A percentile compares a stretch with the other conserved stretches of the same genome.
These are phyloP conservation scores for Aphis craccivora DNA, from an alignment of 1,140 invertebrate species.

Conservation along the genomic window DNA sequence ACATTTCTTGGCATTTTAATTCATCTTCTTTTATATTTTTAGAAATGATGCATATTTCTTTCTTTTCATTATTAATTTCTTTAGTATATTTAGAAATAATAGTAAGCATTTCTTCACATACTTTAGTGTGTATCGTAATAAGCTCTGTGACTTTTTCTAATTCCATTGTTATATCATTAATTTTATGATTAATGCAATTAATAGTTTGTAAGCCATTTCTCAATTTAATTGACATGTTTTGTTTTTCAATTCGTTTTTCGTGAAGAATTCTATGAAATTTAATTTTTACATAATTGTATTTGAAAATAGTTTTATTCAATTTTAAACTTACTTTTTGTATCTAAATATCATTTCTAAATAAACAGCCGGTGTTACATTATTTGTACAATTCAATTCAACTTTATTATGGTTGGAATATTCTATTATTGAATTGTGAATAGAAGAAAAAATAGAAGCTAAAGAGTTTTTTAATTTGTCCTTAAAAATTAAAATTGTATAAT, in stretches of 20 bases:
- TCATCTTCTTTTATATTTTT: conserved; percentile 80
- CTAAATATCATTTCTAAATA: conserved; percentile 37
- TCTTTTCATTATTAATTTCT: conserved; percentile 81
- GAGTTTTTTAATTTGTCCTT: background rate
- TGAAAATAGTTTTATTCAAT: background rate
- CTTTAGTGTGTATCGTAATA: conserved; percentile 55
- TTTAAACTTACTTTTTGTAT: background rate
- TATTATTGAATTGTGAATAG: conserved; percentile 26
- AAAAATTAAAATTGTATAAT: background rate
- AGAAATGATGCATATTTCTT: conserved; percentile 71
- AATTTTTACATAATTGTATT: background rate
- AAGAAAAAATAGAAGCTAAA: background rate
- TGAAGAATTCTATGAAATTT: conserved; percentile 75
- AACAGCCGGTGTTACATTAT: background rate
- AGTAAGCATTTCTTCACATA: conserved; percentile 78
- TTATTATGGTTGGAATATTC: background rate
- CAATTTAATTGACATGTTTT: conserved; percentile 75
- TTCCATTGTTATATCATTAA: conserved; percentile 72
- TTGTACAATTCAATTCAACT: background rate
- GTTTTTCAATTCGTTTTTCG: conserved; percentile 74
- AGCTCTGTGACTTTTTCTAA: conserved; percentile 61
- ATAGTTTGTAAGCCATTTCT: conserved; percentile 80
- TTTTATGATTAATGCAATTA: conserved; percentile 73
- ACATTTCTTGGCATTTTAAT: conserved; percentile 78
- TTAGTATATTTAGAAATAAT: conserved; percentile 79